Percentiles rank a stretch among this genome's conserved stretches.
Conservation (phyloP, 2,888 invertebrate genomes). For the Exocentrus adspersus region DNA sequence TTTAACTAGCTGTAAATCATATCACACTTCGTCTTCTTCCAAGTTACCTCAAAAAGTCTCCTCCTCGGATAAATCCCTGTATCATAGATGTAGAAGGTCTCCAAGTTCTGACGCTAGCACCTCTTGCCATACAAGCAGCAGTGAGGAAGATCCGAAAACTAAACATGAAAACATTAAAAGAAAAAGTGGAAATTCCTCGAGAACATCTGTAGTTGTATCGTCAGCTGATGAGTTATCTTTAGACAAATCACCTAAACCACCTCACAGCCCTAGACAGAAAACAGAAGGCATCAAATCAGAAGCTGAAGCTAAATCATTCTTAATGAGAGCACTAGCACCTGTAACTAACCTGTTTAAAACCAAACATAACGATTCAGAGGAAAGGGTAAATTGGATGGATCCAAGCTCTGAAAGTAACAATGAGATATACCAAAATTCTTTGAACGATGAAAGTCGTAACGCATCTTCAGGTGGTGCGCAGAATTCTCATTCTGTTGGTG, state of each 20-base stretch:
- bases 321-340: constrained; percentile 78
- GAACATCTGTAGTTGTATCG: constrained; percentile 65
- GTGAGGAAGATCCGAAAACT: constrained; percentile 57
- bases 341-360: constrained; percentile 79
- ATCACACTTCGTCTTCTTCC: constrained; percentile 50
- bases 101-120: constrained; percentile 62
- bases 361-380: constrained; percentile 59
- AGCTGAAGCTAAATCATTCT: constrained; percentile 74
- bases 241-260: constrained; percentile 66
- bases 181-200: constrained; percentile 62
- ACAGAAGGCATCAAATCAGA: constrained; percentile 65
- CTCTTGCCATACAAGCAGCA: constrained; percentile 54
- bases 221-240: constrained; percentile 69
- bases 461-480: constrained; percentile 26
- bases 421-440: constrained; percentile 22
- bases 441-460: constrained; percentile 1
- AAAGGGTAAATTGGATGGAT: constrained; percentile 63
- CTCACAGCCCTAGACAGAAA: constrained; percentile 63
- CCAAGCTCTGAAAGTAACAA: constrained; percentile 52
- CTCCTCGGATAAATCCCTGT: constrained; percentile 37
- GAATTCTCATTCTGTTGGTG: not conserved
- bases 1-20: constrained; percentile 55
- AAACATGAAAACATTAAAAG: constrained; percentile 48
- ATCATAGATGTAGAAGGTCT: constrained; percentile 57
- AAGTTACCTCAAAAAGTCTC: constrained; percentile 55